phyloP scores from a whole-genome alignment of 2,113 vertebrate genomes.

The Anhinga anhinga region DNA sequence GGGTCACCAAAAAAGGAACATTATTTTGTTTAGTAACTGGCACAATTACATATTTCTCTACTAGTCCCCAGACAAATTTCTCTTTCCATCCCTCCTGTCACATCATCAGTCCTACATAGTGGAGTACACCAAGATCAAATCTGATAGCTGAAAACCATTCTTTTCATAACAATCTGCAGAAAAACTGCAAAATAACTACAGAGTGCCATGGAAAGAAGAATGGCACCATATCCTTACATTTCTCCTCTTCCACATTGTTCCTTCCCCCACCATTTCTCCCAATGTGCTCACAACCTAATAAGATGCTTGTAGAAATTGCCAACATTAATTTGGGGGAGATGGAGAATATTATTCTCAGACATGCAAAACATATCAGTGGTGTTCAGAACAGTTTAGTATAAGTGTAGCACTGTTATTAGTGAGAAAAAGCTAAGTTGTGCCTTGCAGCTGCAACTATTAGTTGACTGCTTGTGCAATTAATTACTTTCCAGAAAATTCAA shows the following conservation, averaged over 20 bases:
- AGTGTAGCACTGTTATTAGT: background rate
- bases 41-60: background rate
- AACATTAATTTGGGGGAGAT: background rate
- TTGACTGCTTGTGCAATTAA: conserved; percentile 2
- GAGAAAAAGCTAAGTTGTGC: background rate
- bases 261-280: background rate
- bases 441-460: conserved; percentile 28
- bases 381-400: background rate
- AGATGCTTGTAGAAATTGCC: background rate
- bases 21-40: background rate
- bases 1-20: background rate
- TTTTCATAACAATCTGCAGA: background rate
- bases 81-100: background rate
- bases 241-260: background rate
- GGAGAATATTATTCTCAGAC: background rate
- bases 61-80: background rate
- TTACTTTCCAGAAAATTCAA: conserved; percentile 28
- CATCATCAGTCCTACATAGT: background rate
- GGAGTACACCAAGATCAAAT: background rate
- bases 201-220: background rate
- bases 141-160: background rate
- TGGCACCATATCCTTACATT: background rate
- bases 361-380: background rate
- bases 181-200: background rate
- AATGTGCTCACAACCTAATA: background rate